Conservation (phyloP, 2,797 vertebrate species). For the Artibeus jamaicensis region DNA sequence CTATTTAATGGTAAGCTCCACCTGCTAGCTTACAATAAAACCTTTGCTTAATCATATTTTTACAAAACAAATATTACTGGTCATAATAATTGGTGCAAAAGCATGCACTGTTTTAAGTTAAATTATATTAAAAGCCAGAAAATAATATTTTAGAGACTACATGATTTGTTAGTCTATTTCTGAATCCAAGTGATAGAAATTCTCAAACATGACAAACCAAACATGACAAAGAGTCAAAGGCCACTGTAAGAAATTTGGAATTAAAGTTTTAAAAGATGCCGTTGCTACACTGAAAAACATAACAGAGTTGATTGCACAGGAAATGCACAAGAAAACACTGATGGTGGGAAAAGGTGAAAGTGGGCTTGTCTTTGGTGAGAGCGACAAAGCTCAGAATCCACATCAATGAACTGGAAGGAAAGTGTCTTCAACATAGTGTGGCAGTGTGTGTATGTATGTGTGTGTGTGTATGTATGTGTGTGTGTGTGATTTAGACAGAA, state of each 20-base stretch:
- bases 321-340: background rate
- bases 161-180: background rate
- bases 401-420: background rate
- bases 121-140: background rate
- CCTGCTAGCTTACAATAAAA: background rate
- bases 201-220: background rate
- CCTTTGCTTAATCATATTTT: background rate
- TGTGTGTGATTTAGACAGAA: background rate
- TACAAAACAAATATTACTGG: background rate
- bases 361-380: background rate
- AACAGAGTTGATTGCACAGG: background rate
- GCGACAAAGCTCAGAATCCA: background rate
- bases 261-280: constrained; percentile 25
- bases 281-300: background rate
- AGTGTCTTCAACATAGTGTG: background rate
- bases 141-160: background rate
- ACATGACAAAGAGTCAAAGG: background rate
- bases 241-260: background rate
- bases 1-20: background rate
- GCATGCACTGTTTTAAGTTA: background rate
- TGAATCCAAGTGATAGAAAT: constrained; percentile 16
- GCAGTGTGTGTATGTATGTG: background rate
- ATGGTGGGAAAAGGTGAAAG: background rate
- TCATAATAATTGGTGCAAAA: constrained; percentile 17
- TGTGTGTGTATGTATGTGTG: background rate